phyloP scores from a whole-genome alignment of 2,888 invertebrate genomes.

The Lasius fuliginosus region DNA sequence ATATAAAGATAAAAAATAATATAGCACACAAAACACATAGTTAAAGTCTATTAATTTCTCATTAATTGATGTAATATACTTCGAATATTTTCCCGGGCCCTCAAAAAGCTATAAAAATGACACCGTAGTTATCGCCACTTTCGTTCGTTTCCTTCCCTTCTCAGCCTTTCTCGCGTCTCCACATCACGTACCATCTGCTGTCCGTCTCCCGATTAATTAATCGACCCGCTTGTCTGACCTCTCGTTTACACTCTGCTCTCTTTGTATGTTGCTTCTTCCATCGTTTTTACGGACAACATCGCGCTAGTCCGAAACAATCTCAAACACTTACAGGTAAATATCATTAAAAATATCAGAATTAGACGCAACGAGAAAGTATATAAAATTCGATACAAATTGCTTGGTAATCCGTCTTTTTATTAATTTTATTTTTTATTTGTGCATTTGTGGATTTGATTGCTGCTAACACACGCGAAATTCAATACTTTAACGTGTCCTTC shows the following conservation, averaged over 20 bases:
- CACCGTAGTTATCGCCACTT: slow-evolving; percentile 22
- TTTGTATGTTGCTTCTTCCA: slow-evolving; percentile 29
- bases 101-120: slow-evolving; percentile 5
- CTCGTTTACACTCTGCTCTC: slow-evolving; percentile 65
- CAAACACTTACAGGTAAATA: background rate
- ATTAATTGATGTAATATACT: background rate
- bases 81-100: background rate
- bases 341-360: background rate
- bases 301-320: background rate
- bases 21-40: background rate
- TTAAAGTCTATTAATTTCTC: background rate
- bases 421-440: background rate
- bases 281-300: slow-evolving; percentile 7
- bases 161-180: slow-evolving; percentile 16
- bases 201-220: slow-evolving; percentile 76
- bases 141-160: slow-evolving; percentile 41
- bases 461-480: background rate
- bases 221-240: slow-evolving; percentile 73
- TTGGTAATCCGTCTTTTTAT: background rate
- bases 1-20: background rate
- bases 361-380: background rate
- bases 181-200: slow-evolving; percentile 74
- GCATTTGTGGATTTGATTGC: background rate
- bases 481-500: background rate
- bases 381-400: background rate